phyloP scores from a whole-genome alignment of 1,140 invertebrate genomes.

The Calephelis virginiensis region DNA sequence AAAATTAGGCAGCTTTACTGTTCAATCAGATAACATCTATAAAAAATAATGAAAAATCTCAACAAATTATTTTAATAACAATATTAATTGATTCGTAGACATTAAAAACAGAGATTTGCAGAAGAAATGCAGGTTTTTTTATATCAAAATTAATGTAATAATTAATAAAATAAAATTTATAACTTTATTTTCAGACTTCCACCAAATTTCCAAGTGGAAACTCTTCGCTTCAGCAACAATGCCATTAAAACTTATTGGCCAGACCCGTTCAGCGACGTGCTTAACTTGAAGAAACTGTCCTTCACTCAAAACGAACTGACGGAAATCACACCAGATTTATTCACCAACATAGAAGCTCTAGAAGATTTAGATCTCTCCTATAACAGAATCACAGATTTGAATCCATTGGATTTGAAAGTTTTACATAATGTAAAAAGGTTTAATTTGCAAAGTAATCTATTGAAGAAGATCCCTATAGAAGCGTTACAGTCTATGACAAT shows the following conservation, averaged over 20 bases:
- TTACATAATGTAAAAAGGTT: slow-evolving; percentile 54
- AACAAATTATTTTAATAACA: no score
- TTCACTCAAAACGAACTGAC: slow-evolving; percentile 62
- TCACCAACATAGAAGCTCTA: slow-evolving; percentile 57
- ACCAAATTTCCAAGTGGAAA: slow-evolving; percentile 59
- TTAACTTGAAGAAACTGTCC: slow-evolving; percentile 56
- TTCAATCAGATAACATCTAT: no score
- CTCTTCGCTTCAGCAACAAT: slow-evolving; percentile 62
- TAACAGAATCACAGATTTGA: slow-evolving; percentile 71
- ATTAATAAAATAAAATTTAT: no score
- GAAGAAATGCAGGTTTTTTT: no score
- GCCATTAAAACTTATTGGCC: slow-evolving; percentile 68
- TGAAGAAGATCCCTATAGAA: slow-evolving; percentile 59
- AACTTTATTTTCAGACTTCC: slow-evolving; percentile 57
- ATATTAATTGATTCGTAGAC: no score
- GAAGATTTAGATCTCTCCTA: slow-evolving; percentile 77
- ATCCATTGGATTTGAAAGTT: slow-evolving; percentile 57
- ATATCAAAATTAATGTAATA: no score
- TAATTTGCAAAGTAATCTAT: slow-evolving; percentile 60
- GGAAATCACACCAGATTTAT: slow-evolving; percentile 63
- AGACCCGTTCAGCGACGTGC: slow-evolving; percentile 60
- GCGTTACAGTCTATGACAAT: slow-evolving; percentile 48
- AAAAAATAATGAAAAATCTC: no score
- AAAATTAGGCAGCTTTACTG: no score
- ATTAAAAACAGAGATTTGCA: no score